Conservation (phyloP, 2,113 vertebrate genomes). For the Zosterops borbonicus region DNA sequence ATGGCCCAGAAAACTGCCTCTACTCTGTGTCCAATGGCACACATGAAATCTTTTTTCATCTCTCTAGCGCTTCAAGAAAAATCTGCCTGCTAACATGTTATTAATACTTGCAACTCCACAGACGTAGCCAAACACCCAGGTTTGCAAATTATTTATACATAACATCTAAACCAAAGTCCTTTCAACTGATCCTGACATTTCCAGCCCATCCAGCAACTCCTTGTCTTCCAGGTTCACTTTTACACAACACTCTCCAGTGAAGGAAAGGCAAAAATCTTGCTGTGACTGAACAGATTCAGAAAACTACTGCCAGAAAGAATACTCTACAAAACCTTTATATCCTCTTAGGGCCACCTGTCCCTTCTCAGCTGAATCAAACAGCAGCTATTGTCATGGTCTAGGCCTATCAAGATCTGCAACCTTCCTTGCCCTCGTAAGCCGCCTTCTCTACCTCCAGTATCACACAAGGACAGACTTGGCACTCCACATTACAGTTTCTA, state of each 20-base stretch:
- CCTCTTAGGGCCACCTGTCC: neutral
- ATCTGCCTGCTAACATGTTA: neutral
- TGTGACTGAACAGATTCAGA: neutral
- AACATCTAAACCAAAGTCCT: neutral
- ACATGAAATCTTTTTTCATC: neutral
- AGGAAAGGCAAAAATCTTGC: neutral
- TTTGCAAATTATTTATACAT: neutral
- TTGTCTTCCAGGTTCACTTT: neutral
- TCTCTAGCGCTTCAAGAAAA: neutral
- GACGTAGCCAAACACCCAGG: neutral
- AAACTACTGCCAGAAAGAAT: neutral
- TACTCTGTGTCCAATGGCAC: neutral
- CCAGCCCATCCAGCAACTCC: neutral
- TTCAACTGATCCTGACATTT: neutral
- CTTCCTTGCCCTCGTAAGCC: neutral
- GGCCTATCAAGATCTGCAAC: neutral
- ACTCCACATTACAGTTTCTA: rapidly evolving
- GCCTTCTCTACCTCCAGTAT: neutral
- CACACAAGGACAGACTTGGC: neutral
- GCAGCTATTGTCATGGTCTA: neutral
- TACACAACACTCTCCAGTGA: neutral
- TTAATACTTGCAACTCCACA: neutral
- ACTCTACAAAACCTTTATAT: neutral
- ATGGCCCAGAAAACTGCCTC: neutral
- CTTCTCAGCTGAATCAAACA: neutral